A percentile compares a stretch with the other conserved stretches of the same genome.
Evolutionary conservation across 2,888 invertebrate species (phyloP).

Genomic region (Microctonus aethiopoides): DNA sequence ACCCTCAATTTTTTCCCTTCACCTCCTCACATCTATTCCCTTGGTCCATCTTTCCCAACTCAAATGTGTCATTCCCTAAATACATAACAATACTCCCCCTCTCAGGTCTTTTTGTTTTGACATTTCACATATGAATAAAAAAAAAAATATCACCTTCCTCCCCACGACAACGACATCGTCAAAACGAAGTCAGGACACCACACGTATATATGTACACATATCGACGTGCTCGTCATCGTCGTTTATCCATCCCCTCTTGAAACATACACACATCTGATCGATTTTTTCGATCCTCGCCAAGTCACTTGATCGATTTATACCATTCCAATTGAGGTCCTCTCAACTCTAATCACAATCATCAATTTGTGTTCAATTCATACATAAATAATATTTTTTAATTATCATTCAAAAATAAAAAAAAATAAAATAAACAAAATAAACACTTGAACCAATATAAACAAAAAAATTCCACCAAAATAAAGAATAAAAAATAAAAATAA

Average conservation of each 20-base stretch:
- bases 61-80: background rate
- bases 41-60: background rate
- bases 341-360: background rate
- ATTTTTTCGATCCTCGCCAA: conserved; percentile 31
- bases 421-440: too few relatives aligned
- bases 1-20: background rate
- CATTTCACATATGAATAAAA: background rate
- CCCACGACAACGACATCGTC: background rate
- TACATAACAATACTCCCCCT: background rate
- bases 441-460: background rate
- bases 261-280: conserved; percentile 29
- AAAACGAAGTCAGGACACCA: background rate
- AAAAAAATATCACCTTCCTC: background rate
- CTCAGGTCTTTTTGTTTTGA: background rate
- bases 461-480: too few relatives aligned
- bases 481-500: too few relatives aligned
- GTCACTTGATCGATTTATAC: conserved; percentile 21
- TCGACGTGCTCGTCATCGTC: background rate
- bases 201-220: background rate
- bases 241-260: background rate
- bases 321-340: conserved; percentile 20
- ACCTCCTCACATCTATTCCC: background rate
- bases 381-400: too few relatives aligned
- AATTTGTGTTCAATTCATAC: too few relatives aligned
- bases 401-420: too few relatives aligned